Base-by-base conservation (phyloP, 2,888 invertebrate species). In the Heliconius aoede region DNA sequence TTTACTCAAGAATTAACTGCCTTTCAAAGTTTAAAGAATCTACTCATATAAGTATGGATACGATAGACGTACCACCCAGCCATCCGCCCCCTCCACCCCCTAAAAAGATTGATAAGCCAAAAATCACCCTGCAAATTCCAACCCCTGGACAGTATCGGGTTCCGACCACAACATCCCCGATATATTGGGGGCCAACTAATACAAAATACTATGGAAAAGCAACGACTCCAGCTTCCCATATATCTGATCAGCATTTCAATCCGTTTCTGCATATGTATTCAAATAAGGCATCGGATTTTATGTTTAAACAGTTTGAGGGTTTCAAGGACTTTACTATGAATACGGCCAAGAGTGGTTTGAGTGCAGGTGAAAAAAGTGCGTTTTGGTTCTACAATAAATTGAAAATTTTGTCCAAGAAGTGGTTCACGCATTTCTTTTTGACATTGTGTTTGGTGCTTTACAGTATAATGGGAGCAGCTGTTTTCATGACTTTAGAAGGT, bases 341-440 rank as follows among this genome's bases (percentile, higher is more conserved):
- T 81, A 95, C 95, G 1, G 96, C 96, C 11, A 97, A 97, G 85
- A 96, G 97, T 76, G 98, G 98, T 32, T 91, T 98, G 81, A 97
- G 97, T 89, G 96, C 96, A 58, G 98, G 98, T 78, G 98, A 98
- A 89, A 97, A 97, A 87, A 95, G 96, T 78, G 97, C 97, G 0
- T 97, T 96, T 83, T 97, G 97, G 95, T 91, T 97, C 79, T 97
- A 97, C 87, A 96, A 96, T 81, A 97, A 97, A 93, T 94, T 98
- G 80, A 96, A 97, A 85, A 92, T 95, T 75, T 96, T 96, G 93
- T 98, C 98, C 3, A 96, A 96, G 85, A 96, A 95, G 86, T 98
- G 98, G 98, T 98, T 98, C 87, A 98, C 98, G 60, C 98, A 98
- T 90, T 96, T 98, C 79, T 98, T 98, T 89, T 95, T 98, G 84